Evolutionary conservation across 2,888 invertebrate genomes (phyloP), one percentile per base, ranked within the genome.

Genomic region (Drosophila melanosoma): DNA sequence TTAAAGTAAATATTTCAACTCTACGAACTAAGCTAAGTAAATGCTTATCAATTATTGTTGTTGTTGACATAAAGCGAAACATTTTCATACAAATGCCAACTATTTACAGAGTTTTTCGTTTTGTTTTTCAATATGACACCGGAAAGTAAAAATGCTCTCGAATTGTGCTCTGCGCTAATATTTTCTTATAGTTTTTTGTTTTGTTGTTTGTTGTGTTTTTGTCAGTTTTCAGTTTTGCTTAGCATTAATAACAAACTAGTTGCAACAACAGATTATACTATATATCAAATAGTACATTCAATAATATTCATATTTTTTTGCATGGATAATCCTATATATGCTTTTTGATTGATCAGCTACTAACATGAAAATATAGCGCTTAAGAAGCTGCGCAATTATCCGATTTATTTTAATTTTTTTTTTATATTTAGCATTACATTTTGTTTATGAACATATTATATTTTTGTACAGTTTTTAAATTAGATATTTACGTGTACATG

Each of bases 201-300:
- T 29, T 29, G 6, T 29, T 29, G 15, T 36, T 29, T 40, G 17
- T 38, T 17, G 17, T 49, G 12, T 23, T 48, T 52, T 23, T 38
- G 8, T 38, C 38, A 38, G 38, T 33, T 53, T 62, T 52, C 45
- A 35, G 35, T 63, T 57, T 64, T 63, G 29, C 62, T 56, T 69
- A 49, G 6, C 15, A 29, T 53, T 57, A 58, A 48, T 60, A 69
- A 81, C 52, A 53, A 69, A 68, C 78, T 81, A 72, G 42, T 69
- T 78, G 66, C 82, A 83, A 86, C 83, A 83, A 81, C 79, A 83
- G 60, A 73, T 75, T 59, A 54, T 68, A 79, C 60, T 70, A 32
- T 62, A 57, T 48, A 49, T 74, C 64, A 74, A 71, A 65, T 73
- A 64, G 51, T 73, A 79, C 56, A 77, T 68, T 66, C 45, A 66